A percentile compares a stretch with the other conserved stretches of the same genome.
Conservation (phyloP, 37 sponge, comb jelly and placozoan genomes). For the Ianthella basta region DNA sequence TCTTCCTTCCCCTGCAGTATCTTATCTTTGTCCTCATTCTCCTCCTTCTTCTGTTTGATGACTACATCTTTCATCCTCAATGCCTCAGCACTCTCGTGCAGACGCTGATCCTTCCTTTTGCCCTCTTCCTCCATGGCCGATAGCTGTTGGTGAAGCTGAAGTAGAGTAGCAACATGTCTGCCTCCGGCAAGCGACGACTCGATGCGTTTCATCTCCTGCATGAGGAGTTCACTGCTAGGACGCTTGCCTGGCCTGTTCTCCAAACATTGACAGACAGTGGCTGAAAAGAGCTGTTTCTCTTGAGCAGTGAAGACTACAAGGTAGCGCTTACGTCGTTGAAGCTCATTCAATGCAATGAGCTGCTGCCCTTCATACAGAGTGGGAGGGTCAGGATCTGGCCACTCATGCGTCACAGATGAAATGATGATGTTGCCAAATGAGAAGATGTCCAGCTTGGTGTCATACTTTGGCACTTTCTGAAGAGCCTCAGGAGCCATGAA, state of each 20-base stretch:
- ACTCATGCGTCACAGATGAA: not conserved
- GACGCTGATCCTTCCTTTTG: too few species aligned
- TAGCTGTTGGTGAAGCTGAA: too few species aligned
- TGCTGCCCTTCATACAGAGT: not conserved
- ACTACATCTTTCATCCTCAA: too few species aligned
- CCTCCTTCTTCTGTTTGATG: too few species aligned
- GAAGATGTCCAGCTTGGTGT: not conserved
- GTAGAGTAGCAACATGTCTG: too few species aligned
- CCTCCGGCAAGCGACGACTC: too few species aligned
- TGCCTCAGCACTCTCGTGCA: too few species aligned
- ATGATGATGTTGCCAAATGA: not conserved
- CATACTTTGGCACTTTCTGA: not conserved
- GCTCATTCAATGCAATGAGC: not conserved
- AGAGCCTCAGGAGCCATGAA: conserved; percentile 20
- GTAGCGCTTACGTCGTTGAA: not conserved
- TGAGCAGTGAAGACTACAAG: not conserved
- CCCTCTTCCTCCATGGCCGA: too few species aligned
- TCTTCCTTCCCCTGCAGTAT: too few species aligned
- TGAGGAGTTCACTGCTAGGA: too few species aligned
- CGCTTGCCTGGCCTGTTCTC: not conserved
- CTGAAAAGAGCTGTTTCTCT: not conserved
- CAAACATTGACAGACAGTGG: not conserved
- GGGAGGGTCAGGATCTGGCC: conserved; percentile 1
- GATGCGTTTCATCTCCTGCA: too few species aligned
- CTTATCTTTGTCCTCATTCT: too few species aligned